Base-by-base conservation (phyloP, 2,797 vertebrate genomes). In the Iguana delicatissima region DNA sequence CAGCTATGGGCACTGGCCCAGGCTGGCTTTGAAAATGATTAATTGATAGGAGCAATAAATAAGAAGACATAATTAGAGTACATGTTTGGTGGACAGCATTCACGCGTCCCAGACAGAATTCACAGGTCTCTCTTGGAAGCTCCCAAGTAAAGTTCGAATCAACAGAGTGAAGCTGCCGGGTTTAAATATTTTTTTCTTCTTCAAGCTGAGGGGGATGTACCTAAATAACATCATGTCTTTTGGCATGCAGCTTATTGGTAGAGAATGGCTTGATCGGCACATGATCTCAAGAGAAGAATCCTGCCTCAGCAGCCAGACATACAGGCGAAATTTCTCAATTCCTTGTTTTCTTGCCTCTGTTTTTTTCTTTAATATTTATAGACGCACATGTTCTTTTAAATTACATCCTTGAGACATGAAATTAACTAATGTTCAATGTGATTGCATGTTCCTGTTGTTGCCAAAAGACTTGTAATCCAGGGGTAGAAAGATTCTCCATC, bases 11-110 rank as follows among this genome's bases (percentile, higher is more conserved):
- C 32, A 1, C 4, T 3, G 3, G 38, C 72, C 90, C 90, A 87
- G 69, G 50, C 5, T 57, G 80, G 18, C 42, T 84, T 79, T 26
- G 6, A 52, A 46, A 91, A 87, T 87, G 80, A 84, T 91, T 64
- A 77, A 83, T 87, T n/a, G 72, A 84, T 6, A 67, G 85, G 29
- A 57, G 46, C 0, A 24, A 46, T 87, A 76, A 80, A 80, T 6
- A 35, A 35, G 32, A 46, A 35, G 42, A 35, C 67, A 14, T 76
- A 76, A 76, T 64, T 38, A 32, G 55, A 64, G 38, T 4, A 24
- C 29, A 35, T 1, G 4, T 8, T 57, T 24, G 72, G 59, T 52
- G 16, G 38, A 55, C 38, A 42, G 24, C 35, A 2, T 26, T 7
- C n/a, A 26, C 26, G 24, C 38, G 32, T 0, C 14, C 69, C 1